Percentiles rank a stretch among this genome's conserved stretches.
Evolutionary conservation across 1,140 invertebrate genomes (phyloP).

Genomic region (Aphaenogaster rudis): DNA sequence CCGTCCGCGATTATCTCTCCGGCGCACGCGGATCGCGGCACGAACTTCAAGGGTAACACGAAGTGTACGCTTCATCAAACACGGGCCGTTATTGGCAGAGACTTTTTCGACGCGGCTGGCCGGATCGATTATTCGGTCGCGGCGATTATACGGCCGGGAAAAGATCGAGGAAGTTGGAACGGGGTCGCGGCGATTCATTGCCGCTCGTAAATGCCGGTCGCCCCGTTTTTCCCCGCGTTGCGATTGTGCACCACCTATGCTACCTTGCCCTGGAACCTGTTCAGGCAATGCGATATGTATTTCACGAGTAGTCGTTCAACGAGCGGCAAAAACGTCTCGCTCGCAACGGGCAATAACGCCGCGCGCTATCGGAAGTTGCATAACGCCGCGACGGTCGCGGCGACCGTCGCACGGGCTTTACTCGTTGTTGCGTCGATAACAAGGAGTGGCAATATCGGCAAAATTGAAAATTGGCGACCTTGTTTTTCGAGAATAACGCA

Average conservation of each 20-base stretch:
- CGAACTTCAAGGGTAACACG: conserved; percentile 59
- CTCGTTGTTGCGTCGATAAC: background rate
- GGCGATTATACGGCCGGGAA: conserved; percentile 7
- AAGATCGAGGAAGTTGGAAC: conserved; percentile 55
- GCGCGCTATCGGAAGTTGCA: conserved; percentile 9
- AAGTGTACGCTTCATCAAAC: conserved; percentile 61
- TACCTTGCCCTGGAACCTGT: conserved; percentile 30
- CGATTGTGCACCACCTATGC: background rate
- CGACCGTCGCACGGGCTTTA: background rate
- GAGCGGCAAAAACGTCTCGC: background rate
- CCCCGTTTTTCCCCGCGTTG: background rate
- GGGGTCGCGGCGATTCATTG: conserved; percentile 53
- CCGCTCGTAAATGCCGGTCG: conserved; percentile 23
- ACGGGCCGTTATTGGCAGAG: conserved; percentile 21
- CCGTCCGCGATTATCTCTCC: conserved; percentile 63
- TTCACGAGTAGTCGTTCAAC: background rate
- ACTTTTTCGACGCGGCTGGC: conserved; percentile 13
- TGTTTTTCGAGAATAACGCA: conserved; percentile 4
- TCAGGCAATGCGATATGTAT: background rate
- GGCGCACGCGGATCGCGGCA: conserved; percentile 14
- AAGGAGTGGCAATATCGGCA: background rate
- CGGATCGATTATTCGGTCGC: conserved; percentile 29
- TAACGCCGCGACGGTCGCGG: background rate
- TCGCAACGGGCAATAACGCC: background rate
- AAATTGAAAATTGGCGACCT: background rate